Percentiles rank a stretch among this genome's conserved stretches.
phyloP scores from a whole-genome alignment of 1,140 invertebrate genomes.

The Pomacea maculata region DNA sequence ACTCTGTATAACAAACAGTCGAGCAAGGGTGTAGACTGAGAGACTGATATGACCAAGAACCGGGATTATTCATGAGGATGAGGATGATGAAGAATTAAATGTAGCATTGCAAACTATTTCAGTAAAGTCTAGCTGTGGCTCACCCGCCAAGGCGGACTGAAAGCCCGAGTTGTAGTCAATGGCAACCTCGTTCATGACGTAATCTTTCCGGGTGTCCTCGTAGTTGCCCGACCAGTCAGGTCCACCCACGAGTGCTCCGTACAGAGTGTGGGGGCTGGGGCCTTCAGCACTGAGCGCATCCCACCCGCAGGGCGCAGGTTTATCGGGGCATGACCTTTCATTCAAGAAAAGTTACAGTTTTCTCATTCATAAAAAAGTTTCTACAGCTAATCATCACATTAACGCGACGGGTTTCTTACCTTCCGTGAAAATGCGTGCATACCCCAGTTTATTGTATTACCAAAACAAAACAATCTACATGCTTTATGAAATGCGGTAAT shows the following conservation, averaged over 20 bases:
- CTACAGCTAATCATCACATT: too few relatives aligned
- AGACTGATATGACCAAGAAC: not conserved
- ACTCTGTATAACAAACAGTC: not conserved
- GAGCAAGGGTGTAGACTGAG: not conserved
- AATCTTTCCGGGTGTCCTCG: slow-evolving; percentile 59
- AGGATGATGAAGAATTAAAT: too few relatives aligned
- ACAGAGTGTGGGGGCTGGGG: slow-evolving; percentile 53
- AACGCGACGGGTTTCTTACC: too few relatives aligned
- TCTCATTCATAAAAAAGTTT: too few relatives aligned
- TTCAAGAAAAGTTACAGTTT: too few relatives aligned
- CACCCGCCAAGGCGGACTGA: slow-evolving; percentile 33
- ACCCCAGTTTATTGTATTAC: too few relatives aligned
- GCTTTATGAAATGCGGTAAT: too few relatives aligned
- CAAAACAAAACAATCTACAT: too few relatives aligned
- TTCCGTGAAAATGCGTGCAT: too few relatives aligned
- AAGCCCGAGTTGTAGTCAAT: slow-evolving; percentile 67
- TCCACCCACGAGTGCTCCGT: slow-evolving; percentile 66
- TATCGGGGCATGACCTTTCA: slow-evolving; percentile 53
- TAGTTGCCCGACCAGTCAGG: slow-evolving; percentile 61
- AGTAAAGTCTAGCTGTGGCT: not conserved
- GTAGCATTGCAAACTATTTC: not conserved
- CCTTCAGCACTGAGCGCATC: slow-evolving; percentile 4
- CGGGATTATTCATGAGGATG: too few relatives aligned
- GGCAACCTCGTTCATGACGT: slow-evolving; percentile 64
- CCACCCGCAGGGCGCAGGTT: slow-evolving; percentile 35